Evolutionary conservation across 2,888 invertebrate genomes (phyloP), one percentile per base, ranked within the genome.

Genomic region (Anticlea derivata): DNA sequence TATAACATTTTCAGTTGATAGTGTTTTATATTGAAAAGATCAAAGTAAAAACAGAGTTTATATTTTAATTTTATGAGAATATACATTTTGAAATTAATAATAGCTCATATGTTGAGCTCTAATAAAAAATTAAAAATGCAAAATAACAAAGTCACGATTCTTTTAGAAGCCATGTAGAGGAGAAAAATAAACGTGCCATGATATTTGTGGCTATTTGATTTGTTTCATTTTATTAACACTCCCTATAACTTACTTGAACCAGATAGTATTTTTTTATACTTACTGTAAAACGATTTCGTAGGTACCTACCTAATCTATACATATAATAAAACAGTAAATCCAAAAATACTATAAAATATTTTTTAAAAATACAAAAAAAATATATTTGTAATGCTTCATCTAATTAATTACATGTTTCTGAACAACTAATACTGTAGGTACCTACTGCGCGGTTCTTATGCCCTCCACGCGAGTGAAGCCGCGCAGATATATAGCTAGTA

Each of bases 171-270:
- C 91, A 91, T 91, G 91, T 91, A 91, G 91, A 91, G 91, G 89
- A 91, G 88, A 91, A 88, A 87, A 91, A 91, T 91, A 91, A 91
- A 91, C 90, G 91, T 91, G 91, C 91, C 91, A 91, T 91, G 90
- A 90, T 90, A 90, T 90, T 90, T 89, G 89, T 90, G 90, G 90
- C 89, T 87, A 86, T 54, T 44, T 62, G 48, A 33, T 52, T 70
- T 77, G 73, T 81, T 86, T 86, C 73, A 63, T 75, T 80, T 82
- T 70, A 51, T 8, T 11, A 2, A 17, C 4, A 17, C 22, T 23
- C 23, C 20, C 24, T 31, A 12, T 26, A 26, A 12, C n/a, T 38
- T 17, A n/a, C n/a, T n/a, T n/a, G n/a, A n/a, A n/a, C n/a, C n/a
- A n/a, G n/a, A n/a, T n/a, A n/a, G n/a, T n/a, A n/a, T n/a, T n/a